A percentile compares a stretch with the other conserved stretches of the same genome.
Conservation (phyloP, 2,113 vertebrate species). For the Tretioscincus oriximinensis region DNA sequence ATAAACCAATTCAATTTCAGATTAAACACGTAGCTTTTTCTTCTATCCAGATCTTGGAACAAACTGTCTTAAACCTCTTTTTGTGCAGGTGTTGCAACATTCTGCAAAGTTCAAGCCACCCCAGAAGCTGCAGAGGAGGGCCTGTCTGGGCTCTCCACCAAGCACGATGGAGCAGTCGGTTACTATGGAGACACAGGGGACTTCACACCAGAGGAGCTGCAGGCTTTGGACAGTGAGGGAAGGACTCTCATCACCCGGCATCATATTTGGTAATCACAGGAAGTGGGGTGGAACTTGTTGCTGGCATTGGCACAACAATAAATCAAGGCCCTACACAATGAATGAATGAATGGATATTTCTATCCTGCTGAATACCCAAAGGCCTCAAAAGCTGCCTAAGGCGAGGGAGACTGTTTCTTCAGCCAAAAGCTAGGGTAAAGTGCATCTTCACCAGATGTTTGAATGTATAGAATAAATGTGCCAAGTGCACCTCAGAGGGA, state of each 20-base stretch:
- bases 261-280: constrained; percentile 38
- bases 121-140: constrained; percentile 87
- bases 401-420: no score
- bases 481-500: no score
- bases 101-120: constrained; percentile 80
- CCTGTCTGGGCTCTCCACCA: constrained; percentile 79
- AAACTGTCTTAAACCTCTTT: not conserved
- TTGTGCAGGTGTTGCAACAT: constrained; percentile 82
- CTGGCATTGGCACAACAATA: not conserved
- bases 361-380: no score
- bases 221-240: constrained; percentile 84
- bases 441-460: no score
- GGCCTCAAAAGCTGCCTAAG: no score
- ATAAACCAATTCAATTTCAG: no score
- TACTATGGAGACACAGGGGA: constrained; percentile 78
- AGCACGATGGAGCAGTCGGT: constrained; percentile 70
- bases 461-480: no score
- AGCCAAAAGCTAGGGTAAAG: no score
- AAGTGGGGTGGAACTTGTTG: not conserved
- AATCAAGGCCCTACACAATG: not conserved
- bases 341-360: no score
- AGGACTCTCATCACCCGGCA: constrained; percentile 85
- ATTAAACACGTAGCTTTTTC: no score
- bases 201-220: constrained; percentile 81
- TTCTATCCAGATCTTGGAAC: no score